Base-by-base conservation (phyloP, 2,797 vertebrate genomes). In the Helicolenus hilgendorfi region DNA sequence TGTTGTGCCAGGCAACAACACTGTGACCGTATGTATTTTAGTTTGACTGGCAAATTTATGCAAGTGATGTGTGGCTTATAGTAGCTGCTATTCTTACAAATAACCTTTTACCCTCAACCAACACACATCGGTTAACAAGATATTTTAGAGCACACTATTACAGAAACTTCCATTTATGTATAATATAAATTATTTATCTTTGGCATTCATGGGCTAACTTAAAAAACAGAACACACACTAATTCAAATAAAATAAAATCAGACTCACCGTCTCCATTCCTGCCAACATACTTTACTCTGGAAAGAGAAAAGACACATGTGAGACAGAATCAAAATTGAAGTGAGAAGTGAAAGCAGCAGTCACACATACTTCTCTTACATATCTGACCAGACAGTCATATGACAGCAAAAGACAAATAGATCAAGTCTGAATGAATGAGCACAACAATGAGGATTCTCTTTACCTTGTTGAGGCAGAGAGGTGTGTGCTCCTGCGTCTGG, bases 31-130 rank as follows among this genome's bases (percentile, higher is more conserved):
- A 77, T 91, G 81, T 92, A 20, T 86, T 92, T 88, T 87, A 90
- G 77, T 97, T 97, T 97, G 96, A 96, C 95, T 96, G 72, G 85
- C 96, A 97, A 97, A 97, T 96, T 72, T 94, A 96, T 96, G 94
- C 94, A 94, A 95, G 76, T 63, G 18, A 13, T 49, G 33, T 81
- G 75, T 35, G 59, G 62, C 70, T 41, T 2, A 7, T 18, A 45
- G 41, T 45, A 7, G 33, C 27, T 62, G 38, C 24, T 55, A 3
- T 60, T 72, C 64, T 24, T 15, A 74, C 31, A 69, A 72, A 33
- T 18, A 56, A 26, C 27, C 20, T 15, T 76, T n/a, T 33, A 24
- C 53, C 5, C 36, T 45, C 15, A 41, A 13, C 14, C 26, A 8
- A 15, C 56, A 20, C 38, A 59, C 3, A 11, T 31, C 4, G 31